Conservation (phyloP, 1,140 invertebrate species). For the Pseudobourletiella spinata region DNA sequence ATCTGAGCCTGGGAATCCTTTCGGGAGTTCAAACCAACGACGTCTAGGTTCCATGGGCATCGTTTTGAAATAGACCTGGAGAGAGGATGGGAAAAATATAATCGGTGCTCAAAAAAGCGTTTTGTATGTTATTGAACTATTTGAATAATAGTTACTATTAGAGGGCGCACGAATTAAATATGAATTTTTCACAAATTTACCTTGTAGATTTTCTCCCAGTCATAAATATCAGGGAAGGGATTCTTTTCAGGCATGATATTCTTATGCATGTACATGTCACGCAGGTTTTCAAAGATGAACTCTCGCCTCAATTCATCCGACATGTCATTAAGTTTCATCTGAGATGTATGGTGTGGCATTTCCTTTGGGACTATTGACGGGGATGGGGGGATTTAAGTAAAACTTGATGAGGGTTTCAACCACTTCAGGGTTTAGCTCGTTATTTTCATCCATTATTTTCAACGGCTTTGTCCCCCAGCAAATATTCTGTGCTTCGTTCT, state of each 20-base stretch:
- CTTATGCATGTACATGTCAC: constrained; percentile 45
- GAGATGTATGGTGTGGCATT: constrained; percentile 55
- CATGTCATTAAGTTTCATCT: constrained; percentile 56
- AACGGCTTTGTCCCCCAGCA: constrained; percentile 65
- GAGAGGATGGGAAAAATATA: background rate
- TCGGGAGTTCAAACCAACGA: constrained; percentile 53
- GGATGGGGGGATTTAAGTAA: constrained; percentile 58
- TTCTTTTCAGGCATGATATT: constrained; percentile 48
- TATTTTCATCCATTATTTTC: constrained; percentile 62
- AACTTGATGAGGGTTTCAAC: constrained; percentile 63
- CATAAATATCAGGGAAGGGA: constrained; percentile 55
- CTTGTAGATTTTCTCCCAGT: constrained; percentile 70
- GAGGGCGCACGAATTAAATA: background rate
- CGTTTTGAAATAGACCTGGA: constrained; percentile 47
- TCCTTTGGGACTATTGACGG: constrained; percentile 35
- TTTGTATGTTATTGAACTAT: no score
- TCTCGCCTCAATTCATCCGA: constrained; percentile 49
- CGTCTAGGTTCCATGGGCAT: constrained; percentile 55
- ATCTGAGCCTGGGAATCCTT: constrained; percentile 1
- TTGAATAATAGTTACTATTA: no score
- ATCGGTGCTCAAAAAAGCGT: background rate
- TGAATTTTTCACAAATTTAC: constrained; percentile 40
- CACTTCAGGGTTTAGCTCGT: constrained; percentile 69
- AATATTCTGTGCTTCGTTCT: constrained; percentile 63
- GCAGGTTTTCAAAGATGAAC: constrained; percentile 59